phyloP scores from a whole-genome alignment of 2,888 invertebrate species.

The Acanthosepion esculentum region DNA sequence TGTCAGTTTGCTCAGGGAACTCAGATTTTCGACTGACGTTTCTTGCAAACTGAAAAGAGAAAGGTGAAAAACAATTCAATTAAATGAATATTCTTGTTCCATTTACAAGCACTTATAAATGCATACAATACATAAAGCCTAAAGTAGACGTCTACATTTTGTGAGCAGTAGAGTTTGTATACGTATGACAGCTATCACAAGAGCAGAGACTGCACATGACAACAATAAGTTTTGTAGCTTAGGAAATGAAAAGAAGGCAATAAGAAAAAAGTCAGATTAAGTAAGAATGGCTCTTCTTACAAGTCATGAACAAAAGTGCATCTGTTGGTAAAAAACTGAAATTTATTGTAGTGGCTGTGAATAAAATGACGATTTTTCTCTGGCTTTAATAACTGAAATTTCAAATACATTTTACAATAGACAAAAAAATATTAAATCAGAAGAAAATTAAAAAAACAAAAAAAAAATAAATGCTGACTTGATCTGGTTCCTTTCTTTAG shows the following conservation, averaged over 20 bases:
- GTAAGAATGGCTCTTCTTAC: no score
- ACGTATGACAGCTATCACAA: no score
- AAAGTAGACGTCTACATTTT: no score
- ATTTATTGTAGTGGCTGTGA: not conserved
- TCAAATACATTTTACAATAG: not conserved
- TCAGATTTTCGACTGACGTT: constrained; percentile 39
- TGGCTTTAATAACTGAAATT: not conserved
- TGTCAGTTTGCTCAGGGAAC: not conserved
- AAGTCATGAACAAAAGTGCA: not conserved
- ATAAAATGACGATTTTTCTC: not conserved
- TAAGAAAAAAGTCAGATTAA: no score
- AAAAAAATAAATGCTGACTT: not conserved
- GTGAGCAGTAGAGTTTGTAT: no score
- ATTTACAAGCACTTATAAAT: no score
- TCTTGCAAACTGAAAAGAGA: constrained; percentile 38
- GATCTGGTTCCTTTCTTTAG: not conserved
- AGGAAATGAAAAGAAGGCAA: no score
- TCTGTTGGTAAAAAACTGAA: not conserved
- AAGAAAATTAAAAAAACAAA: not conserved
- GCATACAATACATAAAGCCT: not conserved
- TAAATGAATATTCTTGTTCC: no score
- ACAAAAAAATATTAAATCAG: not conserved
- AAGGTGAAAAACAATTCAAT: not conserved
- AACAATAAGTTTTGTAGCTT: no score
- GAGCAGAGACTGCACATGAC: no score